These are phyloP conservation scores for Synanthedon myopaeformis DNA, from an alignment of 2,888 invertebrate species.

Conservation along the genomic window DNA sequence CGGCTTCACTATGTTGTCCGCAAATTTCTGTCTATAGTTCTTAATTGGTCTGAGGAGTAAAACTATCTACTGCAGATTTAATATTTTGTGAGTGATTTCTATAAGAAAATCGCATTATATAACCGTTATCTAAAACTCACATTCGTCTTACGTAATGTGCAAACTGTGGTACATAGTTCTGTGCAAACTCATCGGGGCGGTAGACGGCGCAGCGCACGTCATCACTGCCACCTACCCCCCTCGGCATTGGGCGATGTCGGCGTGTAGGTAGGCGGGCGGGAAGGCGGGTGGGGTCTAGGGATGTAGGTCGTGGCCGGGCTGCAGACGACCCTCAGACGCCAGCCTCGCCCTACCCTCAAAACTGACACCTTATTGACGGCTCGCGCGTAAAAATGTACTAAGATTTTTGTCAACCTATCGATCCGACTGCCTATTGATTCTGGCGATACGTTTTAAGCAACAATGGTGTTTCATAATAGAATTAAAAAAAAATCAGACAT, in stretches of 20 bases:
- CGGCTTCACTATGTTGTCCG: too few relatives aligned
- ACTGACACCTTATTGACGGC: conserved; percentile 6
- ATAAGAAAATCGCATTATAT: too few relatives aligned
- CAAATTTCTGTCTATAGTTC: too few relatives aligned
- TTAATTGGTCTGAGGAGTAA: conserved; percentile 1
- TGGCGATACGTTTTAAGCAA: neutral
- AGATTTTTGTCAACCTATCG: neutral
- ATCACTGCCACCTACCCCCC: conserved; percentile 13
- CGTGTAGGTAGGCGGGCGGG: conserved; percentile 1
- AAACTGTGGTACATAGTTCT: conserved; percentile 12
- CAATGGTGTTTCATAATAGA: neutral
- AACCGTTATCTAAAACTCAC: conserved; percentile 27
- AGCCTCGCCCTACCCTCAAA: conserved; percentile 32
- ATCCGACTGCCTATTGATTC: neutral
- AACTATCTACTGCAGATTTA: too few relatives aligned
- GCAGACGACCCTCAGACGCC: conserved; percentile 66
- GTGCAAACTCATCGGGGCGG: conserved; percentile 12
- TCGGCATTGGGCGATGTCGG: conserved; percentile 8
- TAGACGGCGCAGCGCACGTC: conserved; percentile 25
- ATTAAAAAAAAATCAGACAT: neutral
- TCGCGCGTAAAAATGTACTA: conserved; percentile 9
- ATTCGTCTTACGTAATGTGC: conserved; percentile 55
- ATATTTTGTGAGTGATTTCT: too few relatives aligned
- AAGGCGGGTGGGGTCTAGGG: conserved; percentile 12
- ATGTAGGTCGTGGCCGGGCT: conserved; percentile 61